A percentile compares a stretch with the other conserved stretches of the same genome.
phyloP scores from a whole-genome alignment of 2,797 vertebrate species.

The Leptodactylus fallax region DNA sequence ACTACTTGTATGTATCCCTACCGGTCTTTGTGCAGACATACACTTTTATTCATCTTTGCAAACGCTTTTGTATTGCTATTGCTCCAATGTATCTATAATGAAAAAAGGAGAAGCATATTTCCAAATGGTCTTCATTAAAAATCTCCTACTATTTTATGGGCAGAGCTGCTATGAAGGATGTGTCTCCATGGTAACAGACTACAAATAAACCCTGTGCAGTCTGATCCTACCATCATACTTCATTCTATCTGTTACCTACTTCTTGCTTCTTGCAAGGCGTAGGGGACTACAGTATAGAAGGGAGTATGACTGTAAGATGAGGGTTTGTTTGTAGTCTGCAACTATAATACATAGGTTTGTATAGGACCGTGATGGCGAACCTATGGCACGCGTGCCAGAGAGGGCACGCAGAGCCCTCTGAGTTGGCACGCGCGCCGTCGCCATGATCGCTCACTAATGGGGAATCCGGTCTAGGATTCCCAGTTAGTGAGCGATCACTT shows the following conservation, averaged over 20 bases:
- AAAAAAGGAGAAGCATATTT: not conserved
- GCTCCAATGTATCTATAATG: not conserved
- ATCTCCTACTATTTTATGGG: not conserved
- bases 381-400: no score
- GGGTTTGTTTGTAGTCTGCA: not conserved
- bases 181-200: not conserved
- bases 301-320: not conserved
- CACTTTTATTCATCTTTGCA: not conserved
- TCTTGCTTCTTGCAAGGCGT: not conserved
- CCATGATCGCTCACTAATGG: no score
- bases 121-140: not conserved
- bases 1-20: conserved; percentile 14
- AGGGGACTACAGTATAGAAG: no score
- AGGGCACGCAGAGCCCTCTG: no score
- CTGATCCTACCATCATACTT: not conserved
- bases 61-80: not conserved
- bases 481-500: no score
- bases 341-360: no score
- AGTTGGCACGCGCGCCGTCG: no score
- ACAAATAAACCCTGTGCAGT: not conserved
- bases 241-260: not conserved
- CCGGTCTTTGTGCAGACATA: not conserved
- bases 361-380: no score
- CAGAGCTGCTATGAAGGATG: not conserved
- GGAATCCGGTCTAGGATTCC: no score